Percentiles rank a stretch among this genome's conserved stretches.
phyloP scores from a whole-genome alignment of 2,888 invertebrate genomes.

The Tachystola acroxantha region DNA sequence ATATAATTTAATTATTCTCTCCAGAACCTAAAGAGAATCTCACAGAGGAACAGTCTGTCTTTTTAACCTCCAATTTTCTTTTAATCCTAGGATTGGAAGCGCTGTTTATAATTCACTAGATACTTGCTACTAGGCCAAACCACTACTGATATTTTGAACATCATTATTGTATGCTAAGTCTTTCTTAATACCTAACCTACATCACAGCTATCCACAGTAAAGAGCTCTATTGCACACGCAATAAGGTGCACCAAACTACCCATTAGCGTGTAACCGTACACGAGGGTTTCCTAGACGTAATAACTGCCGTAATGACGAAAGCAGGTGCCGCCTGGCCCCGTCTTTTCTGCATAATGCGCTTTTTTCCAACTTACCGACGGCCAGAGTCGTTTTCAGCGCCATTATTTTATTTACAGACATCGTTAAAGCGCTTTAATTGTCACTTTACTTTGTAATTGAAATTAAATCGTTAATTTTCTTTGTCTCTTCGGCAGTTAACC shows the following conservation, averaged over 20 bases:
- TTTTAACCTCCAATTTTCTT: too few species aligned
- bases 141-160: too few species aligned
- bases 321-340: slow-evolving; percentile 52
- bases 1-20: too few species aligned
- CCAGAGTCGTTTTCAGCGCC: slow-evolving; percentile 24
- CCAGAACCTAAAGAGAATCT: too few species aligned
- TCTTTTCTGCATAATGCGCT: slow-evolving; percentile 59
- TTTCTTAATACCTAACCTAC: too few species aligned
- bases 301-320: slow-evolving; percentile 53
- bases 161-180: too few species aligned
- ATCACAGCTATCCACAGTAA: too few species aligned
- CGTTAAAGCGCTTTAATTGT: slow-evolving; percentile 28
- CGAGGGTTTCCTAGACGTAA: slow-evolving; percentile 28
- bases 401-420: slow-evolving; percentile 27
- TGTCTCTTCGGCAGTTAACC: not conserved
- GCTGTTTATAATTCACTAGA: too few species aligned
- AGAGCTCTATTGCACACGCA: not conserved
- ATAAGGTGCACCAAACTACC: not conserved
- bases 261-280: slow-evolving; percentile 1
- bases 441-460: slow-evolving; percentile 1
- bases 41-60: too few species aligned
- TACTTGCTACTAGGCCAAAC: too few species aligned
- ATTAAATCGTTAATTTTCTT: slow-evolving; percentile 1
- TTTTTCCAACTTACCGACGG: slow-evolving; percentile 46
- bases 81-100: too few species aligned